phyloP scores from a whole-genome alignment of 2,888 invertebrate genomes.

The Polyommatus icarus region DNA sequence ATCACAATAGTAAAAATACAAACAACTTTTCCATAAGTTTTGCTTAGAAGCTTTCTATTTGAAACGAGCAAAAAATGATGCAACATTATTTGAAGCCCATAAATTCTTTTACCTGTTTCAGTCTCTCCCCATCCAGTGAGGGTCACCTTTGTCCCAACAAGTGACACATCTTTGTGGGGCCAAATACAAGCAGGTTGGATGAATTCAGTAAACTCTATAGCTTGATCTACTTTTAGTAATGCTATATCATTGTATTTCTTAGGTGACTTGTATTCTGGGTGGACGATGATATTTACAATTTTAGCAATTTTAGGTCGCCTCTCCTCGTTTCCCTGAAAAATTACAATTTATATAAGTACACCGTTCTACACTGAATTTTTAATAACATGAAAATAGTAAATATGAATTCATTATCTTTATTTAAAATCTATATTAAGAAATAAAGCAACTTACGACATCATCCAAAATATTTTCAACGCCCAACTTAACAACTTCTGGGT shows the following conservation, averaged over 20 bases:
- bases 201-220: conserved; percentile 47
- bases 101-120: conserved; percentile 47
- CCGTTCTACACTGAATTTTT: not conserved
- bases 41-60: no score
- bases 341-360: not conserved
- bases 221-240: conserved; percentile 51
- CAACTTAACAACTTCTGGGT: conserved; percentile 45
- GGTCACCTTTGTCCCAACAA: conserved; percentile 47
- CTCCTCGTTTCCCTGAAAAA: conserved; percentile 40
- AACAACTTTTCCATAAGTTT: no score
- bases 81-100: not conserved
- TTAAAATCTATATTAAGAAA: not conserved
- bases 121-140: conserved; percentile 63
- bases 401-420: not conserved
- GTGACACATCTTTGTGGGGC: conserved; percentile 44
- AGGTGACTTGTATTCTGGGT: conserved; percentile 55
- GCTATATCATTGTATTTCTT: conserved; percentile 62
- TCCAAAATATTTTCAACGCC: conserved; percentile 41
- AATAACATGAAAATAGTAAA: not conserved
- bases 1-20: not conserved
- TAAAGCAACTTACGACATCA: not conserved
- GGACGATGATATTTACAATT: conserved; percentile 51
- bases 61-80: not conserved
- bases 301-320: conserved; percentile 44
- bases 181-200: conserved; percentile 63